Evolutionary conservation across 2,113 vertebrate species (phyloP).

Genomic region (Machaerirhynchus nigripectus): DNA sequence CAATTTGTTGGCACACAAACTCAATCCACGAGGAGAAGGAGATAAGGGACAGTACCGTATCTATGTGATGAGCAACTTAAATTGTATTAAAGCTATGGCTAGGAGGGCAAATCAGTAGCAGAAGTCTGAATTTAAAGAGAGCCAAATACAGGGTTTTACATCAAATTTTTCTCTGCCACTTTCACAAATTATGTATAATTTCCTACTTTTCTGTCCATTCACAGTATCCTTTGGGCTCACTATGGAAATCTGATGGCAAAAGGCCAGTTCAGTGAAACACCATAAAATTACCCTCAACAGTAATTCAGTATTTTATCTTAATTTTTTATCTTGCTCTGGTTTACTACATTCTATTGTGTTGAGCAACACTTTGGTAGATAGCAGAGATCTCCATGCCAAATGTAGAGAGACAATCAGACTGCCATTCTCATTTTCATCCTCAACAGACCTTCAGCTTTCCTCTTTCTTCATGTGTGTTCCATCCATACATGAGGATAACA

Average conservation of each 20-base stretch:
- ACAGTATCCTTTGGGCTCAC: not conserved
- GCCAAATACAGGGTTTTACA: not conserved
- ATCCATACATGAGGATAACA: not conserved
- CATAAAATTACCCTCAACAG: not conserved
- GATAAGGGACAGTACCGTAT: not conserved
- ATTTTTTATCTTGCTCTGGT: not conserved
- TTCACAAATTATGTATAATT: not conserved
- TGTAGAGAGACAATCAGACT: not conserved
- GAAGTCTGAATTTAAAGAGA: not conserved
- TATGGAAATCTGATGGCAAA: not conserved
- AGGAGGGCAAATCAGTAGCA: not conserved
- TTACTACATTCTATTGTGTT: not conserved
- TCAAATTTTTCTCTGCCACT: not conserved
- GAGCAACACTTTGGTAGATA: not conserved
- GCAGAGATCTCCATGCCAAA: not conserved
- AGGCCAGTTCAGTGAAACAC: not conserved
- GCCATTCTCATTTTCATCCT: not conserved
- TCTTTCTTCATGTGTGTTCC: not conserved
- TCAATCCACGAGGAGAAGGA: fast-evolving
- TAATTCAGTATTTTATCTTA: not conserved
- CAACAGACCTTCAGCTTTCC: not conserved
- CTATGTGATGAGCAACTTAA: not conserved
- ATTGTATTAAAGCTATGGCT: not conserved
- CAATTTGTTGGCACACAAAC: not conserved
- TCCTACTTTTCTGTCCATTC: not conserved